phyloP scores from a whole-genome alignment of 2,888 invertebrate genomes.

The Cabera pusaria region DNA sequence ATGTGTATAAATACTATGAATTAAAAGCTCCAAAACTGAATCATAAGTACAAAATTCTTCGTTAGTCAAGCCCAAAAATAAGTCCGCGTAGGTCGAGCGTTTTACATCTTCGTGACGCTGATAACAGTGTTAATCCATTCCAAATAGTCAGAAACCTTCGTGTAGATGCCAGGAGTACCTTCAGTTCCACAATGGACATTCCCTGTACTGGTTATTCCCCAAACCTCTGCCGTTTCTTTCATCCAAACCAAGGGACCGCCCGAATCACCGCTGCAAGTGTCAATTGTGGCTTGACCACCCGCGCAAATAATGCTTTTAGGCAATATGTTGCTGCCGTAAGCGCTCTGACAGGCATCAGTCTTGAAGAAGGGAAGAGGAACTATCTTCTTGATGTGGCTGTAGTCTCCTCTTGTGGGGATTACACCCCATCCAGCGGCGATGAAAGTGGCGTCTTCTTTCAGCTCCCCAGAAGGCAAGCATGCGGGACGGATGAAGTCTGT shows the following conservation, averaged over 20 bases:
- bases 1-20: no score
- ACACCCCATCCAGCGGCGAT: slow-evolving; percentile 56
- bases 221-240: slow-evolving; percentile 40
- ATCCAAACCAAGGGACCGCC: slow-evolving; percentile 55
- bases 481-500: slow-evolving; percentile 64
- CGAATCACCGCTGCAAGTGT: slow-evolving; percentile 60
- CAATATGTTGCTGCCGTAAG: slow-evolving; percentile 35
- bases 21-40: no score
- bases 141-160: slow-evolving; percentile 47
- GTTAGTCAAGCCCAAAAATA: no score
- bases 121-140: slow-evolving; percentile 46
- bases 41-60: not conserved
- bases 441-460: slow-evolving; percentile 34
- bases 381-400: slow-evolving; percentile 50
- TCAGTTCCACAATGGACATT: slow-evolving; percentile 46
- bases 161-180: slow-evolving; percentile 54
- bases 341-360: slow-evolving; percentile 33
- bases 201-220: slow-evolving; percentile 56
- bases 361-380: slow-evolving; percentile 48
- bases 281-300: slow-evolving; percentile 49
- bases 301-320: slow-evolving; percentile 53
- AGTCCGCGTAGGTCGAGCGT: no score
- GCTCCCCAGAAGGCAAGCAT: slow-evolving; percentile 46
- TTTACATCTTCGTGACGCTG: not conserved
- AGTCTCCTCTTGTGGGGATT: slow-evolving; percentile 34